Conservation (phyloP, 2,797 vertebrate genomes). For the Rhinichthys osculus region DNA sequence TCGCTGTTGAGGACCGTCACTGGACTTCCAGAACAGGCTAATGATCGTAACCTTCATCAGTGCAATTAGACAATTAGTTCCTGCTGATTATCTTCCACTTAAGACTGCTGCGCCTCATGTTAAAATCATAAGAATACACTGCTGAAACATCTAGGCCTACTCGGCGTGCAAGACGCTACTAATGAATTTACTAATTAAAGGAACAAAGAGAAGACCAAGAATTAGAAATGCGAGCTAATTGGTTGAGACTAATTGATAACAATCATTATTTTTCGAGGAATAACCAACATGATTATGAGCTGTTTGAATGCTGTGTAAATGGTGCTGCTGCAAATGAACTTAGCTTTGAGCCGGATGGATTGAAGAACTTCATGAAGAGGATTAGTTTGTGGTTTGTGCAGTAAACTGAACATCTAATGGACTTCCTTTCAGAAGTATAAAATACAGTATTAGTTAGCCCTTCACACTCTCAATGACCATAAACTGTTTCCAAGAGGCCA, state of each 20-base stretch:
- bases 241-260: constrained; percentile 64
- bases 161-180: constrained; percentile 68
- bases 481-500: neutral
- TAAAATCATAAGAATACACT: constrained; percentile 77
- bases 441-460: neutral
- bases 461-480: neutral
- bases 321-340: neutral
- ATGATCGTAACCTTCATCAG: constrained; percentile 78
- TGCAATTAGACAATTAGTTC: constrained; percentile 87
- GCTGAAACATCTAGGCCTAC: constrained; percentile 70
- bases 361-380: neutral
- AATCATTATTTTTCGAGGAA: constrained; percentile 42
- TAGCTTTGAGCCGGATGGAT: neutral
- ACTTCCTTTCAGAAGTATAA: neutral
- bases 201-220: constrained; percentile 52
- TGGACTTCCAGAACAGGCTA: constrained; percentile 74
- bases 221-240: constrained; percentile 58
- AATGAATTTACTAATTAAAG: constrained; percentile 61
- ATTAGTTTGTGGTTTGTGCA: neutral
- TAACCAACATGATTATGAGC: constrained; percentile 51
- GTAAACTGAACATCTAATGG: neutral
- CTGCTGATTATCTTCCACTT: constrained; percentile 84
- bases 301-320: constrained; percentile 32
- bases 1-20: constrained; percentile 63
- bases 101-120: constrained; percentile 79